Evolutionary conservation across 2,797 vertebrate species (phyloP), one percentile per base, ranked within the genome.

Genomic region (Acipenser transmontanus): DNA sequence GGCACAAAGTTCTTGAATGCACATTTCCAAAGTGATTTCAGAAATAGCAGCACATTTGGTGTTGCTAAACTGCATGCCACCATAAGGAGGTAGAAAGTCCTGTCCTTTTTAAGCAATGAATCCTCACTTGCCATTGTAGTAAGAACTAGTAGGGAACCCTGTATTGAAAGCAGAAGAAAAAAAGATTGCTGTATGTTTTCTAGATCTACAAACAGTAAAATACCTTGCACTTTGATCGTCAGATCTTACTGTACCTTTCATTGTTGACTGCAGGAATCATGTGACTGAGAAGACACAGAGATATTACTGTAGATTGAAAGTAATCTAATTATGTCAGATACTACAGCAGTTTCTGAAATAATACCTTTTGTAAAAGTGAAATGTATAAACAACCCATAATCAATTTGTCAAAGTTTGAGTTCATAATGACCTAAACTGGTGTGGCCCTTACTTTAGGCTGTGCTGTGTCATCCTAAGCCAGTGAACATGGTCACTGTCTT

Each of bases 21-120:
- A 76, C 83, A 87, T 20, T 83, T 88, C 91, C 91, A 92, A 51
- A 91, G 71, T 0, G 85, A 88, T 74, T 92, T 92, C 0, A 88
- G 2, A 59, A 92, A 90, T 61, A 89, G 79, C 74, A 92, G 75
- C 54, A 91, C n/a, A 73, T 92, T 90, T n/a, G 91, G 91, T 20
- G 70, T 87, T 64, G 89, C 73, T 57, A 92, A 73, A 61, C 79
- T 83, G 71, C 87, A 88, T 69, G 86, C 84, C 75, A 92, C 8
- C 85, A 91, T 85, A 62, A 92, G 77, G 59, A 78, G 73, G 76
- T 87, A 90, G 65, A 90, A 87, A 78, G 90, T 88, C 59, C 64
- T 74, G 7, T 90, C 85, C 48, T 78, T 76, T 1, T 0, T 67
- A 12, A 79, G 79, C 69, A 79, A 2, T 2, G 87, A 89, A 1